Percentiles rank a stretch among this genome's conserved stretches.
These are phyloP conservation scores for Bovichtus diacanthus DNA, from an alignment of 2,797 vertebrate species.

Conservation along the genomic window DNA sequence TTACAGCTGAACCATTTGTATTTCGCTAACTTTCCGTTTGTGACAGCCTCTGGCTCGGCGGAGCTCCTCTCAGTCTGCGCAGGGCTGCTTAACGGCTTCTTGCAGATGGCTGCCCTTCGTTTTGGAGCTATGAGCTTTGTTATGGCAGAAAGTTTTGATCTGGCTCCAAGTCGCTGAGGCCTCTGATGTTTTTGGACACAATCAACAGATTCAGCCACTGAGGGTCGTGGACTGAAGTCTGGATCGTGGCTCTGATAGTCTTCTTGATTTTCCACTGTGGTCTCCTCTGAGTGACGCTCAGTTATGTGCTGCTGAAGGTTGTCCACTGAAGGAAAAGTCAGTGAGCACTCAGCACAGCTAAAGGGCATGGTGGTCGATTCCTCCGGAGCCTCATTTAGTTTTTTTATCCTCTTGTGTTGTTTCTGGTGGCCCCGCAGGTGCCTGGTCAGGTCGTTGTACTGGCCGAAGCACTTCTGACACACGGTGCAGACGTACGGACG, in stretches of 20 bases:
- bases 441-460: constrained; percentile 73
- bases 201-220: neutral
- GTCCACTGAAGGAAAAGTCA: constrained; percentile 71
- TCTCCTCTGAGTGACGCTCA: constrained; percentile 57
- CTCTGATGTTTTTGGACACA: constrained; percentile 35
- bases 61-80: constrained; percentile 28
- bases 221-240: constrained; percentile 18
- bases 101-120: constrained; percentile 34
- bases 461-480: constrained; percentile 76
- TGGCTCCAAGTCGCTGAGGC: constrained; percentile 67
- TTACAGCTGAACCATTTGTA: constrained; percentile 76
- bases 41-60: constrained; percentile 14
- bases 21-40: constrained; percentile 21
- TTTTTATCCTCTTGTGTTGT: neutral
- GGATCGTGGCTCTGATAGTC: constrained; percentile 38
- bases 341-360: constrained; percentile 70
- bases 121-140: constrained; percentile 78
- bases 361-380: constrained; percentile 37
- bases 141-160: constrained; percentile 71
- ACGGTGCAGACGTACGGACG: constrained; percentile 76
- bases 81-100: neutral
- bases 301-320: constrained; percentile 74
- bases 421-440: constrained; percentile 68
- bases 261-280: neutral
- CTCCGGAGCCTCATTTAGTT: rapidly evolving